A percentile compares a stretch with the other conserved stretches of the same genome.
Conservation (phyloP, 2,888 invertebrate genomes). For the Drosophila falleni region DNA sequence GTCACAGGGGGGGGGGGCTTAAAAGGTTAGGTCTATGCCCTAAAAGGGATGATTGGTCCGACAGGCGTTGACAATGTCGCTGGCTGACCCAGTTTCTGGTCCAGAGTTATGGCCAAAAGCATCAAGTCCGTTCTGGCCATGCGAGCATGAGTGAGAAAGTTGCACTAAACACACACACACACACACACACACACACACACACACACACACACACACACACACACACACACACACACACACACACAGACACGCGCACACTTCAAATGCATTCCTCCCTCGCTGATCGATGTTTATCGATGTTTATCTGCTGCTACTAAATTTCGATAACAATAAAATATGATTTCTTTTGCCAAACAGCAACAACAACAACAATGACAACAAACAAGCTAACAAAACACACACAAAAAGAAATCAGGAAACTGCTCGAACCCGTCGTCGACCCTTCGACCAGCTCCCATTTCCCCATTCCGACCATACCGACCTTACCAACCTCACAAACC, state of each 20-base stretch:
- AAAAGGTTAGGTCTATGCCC: not conserved
- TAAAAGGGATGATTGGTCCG: constrained; percentile 27
- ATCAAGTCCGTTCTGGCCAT: constrained; percentile 8
- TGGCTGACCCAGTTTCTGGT: constrained; percentile 53
- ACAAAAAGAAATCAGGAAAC: constrained; percentile 78
- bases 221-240: constrained; percentile 7
- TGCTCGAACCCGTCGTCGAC: constrained; percentile 36
- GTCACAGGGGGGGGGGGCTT: not conserved
- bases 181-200: too few species aligned
- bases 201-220: too few species aligned
- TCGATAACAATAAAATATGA: constrained; percentile 80
- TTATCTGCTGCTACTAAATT: constrained; percentile 72
- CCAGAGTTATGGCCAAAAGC: constrained; percentile 37
- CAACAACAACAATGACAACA: constrained; percentile 40
- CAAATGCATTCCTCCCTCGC: not conserved
- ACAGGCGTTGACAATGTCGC: constrained; percentile 57
- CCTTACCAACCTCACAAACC: not conserved
- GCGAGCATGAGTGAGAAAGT: too few species aligned
- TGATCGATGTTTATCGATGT: constrained; percentile 50
- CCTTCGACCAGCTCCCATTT: not conserved
- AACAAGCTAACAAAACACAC: constrained; percentile 45
- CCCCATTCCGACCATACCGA: not conserved
- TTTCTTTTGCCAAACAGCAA: constrained; percentile 52
- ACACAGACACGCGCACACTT: constrained; percentile 10
- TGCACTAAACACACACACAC: too few species aligned